These are phyloP conservation scores for Sebastes baramenuke DNA, from an alignment of 2,797 vertebrate genomes.

Conservation along the genomic window DNA sequence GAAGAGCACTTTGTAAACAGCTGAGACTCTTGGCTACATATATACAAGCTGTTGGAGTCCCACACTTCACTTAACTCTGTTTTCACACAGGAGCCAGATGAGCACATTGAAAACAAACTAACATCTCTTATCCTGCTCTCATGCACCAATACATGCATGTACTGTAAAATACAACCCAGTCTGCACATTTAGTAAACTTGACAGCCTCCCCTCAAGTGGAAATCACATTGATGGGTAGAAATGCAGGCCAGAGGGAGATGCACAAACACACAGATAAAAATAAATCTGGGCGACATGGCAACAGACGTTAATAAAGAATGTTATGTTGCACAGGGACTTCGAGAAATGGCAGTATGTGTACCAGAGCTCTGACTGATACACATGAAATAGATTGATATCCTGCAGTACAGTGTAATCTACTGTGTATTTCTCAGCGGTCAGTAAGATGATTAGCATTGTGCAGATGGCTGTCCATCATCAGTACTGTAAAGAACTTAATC, in stretches of 20 bases:
- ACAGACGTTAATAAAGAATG: conserved; percentile 37
- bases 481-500: neutral
- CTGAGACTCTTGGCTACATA: conserved; percentile 24
- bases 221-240: conserved; percentile 33
- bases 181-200: conserved; percentile 9
- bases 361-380: neutral
- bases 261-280: conserved; percentile 32
- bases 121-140: neutral
- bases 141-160: neutral
- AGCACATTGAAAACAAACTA: neutral
- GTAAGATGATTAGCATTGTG: neutral
- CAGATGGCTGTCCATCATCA: neutral
- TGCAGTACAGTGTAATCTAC: neutral
- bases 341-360: conserved; percentile 6
- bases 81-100: conserved; percentile 16
- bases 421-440: neutral
- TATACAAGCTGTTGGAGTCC: conserved; percentile 21
- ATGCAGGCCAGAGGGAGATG: neutral
- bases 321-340: conserved; percentile 23
- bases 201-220: conserved; percentile 34
- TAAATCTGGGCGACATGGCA: conserved; percentile 47
- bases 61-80: neutral
- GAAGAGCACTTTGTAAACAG: conserved; percentile 35
- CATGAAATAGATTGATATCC: neutral
- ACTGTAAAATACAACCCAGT: neutral